Base-by-base conservation (phyloP, 2,888 invertebrate species). In the Crematogaster levior region DNA sequence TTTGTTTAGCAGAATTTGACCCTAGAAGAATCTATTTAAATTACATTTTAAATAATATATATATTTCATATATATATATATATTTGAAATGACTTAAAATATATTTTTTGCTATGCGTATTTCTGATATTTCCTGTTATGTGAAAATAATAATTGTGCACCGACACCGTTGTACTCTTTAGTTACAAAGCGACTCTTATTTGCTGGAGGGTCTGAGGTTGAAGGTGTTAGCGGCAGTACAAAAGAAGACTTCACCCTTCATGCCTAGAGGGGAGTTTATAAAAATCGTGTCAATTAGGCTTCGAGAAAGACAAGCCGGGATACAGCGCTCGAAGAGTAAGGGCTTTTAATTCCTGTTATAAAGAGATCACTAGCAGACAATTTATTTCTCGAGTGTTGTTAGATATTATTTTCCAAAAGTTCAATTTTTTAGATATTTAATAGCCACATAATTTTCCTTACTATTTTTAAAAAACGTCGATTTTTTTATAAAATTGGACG, bases 271-370 rank as follows among this genome's bases (percentile, higher is more conserved):
- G 88, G 90, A 90, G 90, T 92, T 91, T 91, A 91, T 90, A 92
- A 92, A 92, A 92, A 93, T 93, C 91, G 92, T 93, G 93, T 93
- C 92, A 93, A 93, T 93, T 93, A 92, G 90, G 90, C 88, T 86
- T 90, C 88, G 90, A 90, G 86, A 86, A 86, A 87, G 82, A 83
- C 85, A 84, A 80, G 82, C 74, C 74, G 88, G 81, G 61, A 86
- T 86, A 87, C 81, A 86, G 84, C 83, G 81, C 81, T 88, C 65
- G 72, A 65, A 58, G 81, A 84, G 81, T 74, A 82, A 89, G 88
- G 83, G 84, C 70, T 89, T 86, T 85, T 81, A 88, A 84, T 81
- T 85, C 74, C 82, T 68, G 77, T 86, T 90, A 89, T 86, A 83
- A 90, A 85, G 84, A 85, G 89, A 86, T 89, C 82, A 86, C 84